Conservation (phyloP, 2,888 invertebrate species). For the Latrodectus elegans region DNA sequence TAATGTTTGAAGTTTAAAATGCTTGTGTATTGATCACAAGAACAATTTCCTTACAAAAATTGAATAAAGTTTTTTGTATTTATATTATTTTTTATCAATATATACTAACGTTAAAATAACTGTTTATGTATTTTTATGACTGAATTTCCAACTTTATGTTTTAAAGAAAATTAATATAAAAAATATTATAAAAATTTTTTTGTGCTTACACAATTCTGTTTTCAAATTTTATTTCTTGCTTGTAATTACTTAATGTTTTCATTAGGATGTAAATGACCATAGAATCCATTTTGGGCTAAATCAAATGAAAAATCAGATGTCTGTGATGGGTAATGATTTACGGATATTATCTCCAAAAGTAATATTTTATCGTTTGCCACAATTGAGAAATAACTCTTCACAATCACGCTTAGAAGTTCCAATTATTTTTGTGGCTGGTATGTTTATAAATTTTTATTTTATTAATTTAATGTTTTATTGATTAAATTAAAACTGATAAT, state of each 20-base stretch:
- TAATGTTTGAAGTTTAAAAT: too few species aligned
- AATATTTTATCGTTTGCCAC: constrained; percentile 35
- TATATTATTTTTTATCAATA: neutral
- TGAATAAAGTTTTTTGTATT: too few species aligned
- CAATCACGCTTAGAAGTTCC: constrained; percentile 38
- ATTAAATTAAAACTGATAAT: neutral
- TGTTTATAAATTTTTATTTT: neutral
- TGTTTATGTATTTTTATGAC: neutral
- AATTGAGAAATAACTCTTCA: neutral
- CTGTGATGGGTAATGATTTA: neutral
- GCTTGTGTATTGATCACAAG: too few species aligned
- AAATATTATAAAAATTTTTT: neutral
- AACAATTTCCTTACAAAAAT: too few species aligned
- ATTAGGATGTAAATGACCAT: constrained; percentile 34
- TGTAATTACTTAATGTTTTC: neutral
- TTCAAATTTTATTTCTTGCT: neutral
- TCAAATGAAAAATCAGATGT: constrained; percentile 30
- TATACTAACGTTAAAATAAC: neutral
- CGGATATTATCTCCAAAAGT: constrained; percentile 38
- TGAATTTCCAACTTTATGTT: neutral
- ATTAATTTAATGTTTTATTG: neutral
- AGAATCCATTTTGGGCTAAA: constrained; percentile 52
- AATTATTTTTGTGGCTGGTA: constrained; percentile 54
- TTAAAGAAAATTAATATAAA: neutral
- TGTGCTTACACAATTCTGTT: neutral